Percentiles rank a stretch among this genome's conserved stretches.
These are phyloP conservation scores for Nautilus pompilius DNA, from an alignment of 1,140 invertebrate species.

Conservation along the genomic window DNA sequence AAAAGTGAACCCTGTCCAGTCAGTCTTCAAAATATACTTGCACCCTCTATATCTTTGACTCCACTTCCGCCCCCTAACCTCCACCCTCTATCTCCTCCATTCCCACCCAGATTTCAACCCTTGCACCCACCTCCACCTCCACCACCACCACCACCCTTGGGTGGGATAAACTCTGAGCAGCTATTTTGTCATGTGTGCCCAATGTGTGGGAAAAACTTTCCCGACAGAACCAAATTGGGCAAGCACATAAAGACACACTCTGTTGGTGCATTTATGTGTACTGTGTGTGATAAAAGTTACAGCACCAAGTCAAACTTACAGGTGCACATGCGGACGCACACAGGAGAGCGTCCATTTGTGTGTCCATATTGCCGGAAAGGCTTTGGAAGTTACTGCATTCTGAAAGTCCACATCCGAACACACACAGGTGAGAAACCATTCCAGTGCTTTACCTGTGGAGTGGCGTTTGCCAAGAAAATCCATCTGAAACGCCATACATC, in stretches of 20 bases:
- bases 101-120: too few species aligned
- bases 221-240: conserved; percentile 18
- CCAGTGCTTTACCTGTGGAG: conserved; percentile 59
- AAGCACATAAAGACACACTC: conserved; percentile 18
- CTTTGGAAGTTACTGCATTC: conserved; percentile 87
- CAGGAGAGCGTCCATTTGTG: conserved; percentile 21
- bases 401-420: conserved; percentile 73
- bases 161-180: conserved; percentile 3
- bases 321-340: conserved; percentile 66
- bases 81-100: too few species aligned
- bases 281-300: conserved; percentile 23
- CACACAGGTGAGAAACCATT: conserved; percentile 74
- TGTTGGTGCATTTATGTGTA: conserved; percentile 24
- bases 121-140: conserved; percentile 3
- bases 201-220: conserved; percentile 25
- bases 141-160: neutral
- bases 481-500: conserved; percentile 36
- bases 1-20: too few species aligned
- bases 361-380: conserved; percentile 80
- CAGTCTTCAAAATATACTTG: too few species aligned
- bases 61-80: too few species aligned
- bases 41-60: too few species aligned
- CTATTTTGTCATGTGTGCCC: conserved; percentile 25
- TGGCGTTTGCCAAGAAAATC: conserved; percentile 39
- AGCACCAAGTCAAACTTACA: conserved; percentile 63